Base-by-base conservation (phyloP, 2,888 invertebrate genomes). In the Drosophila picticornis region DNA sequence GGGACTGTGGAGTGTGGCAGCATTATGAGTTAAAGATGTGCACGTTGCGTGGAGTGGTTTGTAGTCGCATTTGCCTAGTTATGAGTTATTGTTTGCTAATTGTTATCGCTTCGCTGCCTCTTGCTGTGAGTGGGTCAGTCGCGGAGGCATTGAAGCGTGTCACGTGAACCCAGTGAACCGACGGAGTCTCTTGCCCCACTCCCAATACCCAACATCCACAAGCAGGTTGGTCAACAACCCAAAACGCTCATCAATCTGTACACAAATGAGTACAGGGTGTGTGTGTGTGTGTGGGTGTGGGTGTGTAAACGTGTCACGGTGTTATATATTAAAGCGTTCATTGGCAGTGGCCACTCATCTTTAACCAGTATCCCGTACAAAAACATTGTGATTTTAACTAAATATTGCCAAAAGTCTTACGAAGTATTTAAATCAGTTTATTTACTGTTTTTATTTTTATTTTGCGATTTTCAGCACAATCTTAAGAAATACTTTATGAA, bases 161-260 rank as follows among this genome's bases (percentile, higher is more conserved):
- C 77, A 65, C 62, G 40, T 75, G 61, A 43, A 57, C 55, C 43
- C 40, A 60, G n/a, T 36, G 50, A 53, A 31, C 48, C 31, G 52
- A 29, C 31, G 13, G 38, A 29, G 25, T 36, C 34, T 1, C 32
- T 11, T 4, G 19, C 29, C 29, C 10, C 36, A 52, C 29, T n/a
- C 3, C 5, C 55, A 25, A 5, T 9, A 10, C 34, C n/a, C 13
- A 43, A 38, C 13, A n/a, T 4, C 51, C n/a, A 52, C 22, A 46
- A 57, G 60, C 46, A 64, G 62, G 64, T 72, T 86, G 85, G 89
- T 88, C 90, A 88, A 86, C 83, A 86, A 90, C 86, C 84, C 81
- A 88, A 90, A 86, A 81, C 83, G 85, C 75, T 90, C 87, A 86
- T 79, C 88, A 90, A 79, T 86, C 75, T 71, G 70, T 63, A 74